Conservation (phyloP, 2,797 vertebrate genomes). For the Decapterus maruadsi region DNA sequence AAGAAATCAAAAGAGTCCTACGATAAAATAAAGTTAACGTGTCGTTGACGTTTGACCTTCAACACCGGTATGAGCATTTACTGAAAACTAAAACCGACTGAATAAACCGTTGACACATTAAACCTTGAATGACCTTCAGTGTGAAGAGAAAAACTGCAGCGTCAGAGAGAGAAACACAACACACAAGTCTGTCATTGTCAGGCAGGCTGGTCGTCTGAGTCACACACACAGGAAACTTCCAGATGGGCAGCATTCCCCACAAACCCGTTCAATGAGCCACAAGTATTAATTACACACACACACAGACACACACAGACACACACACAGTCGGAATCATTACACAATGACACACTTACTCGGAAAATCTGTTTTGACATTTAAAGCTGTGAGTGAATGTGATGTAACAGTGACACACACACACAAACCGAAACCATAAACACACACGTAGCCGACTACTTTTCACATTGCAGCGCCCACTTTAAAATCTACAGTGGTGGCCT, state of each 20-base stretch:
- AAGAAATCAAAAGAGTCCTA: too few species aligned
- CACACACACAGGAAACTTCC: conserved; percentile 22
- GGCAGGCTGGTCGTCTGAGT: conserved; percentile 6
- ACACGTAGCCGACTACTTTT: conserved; percentile 19
- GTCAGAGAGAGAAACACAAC: conserved; percentile 39
- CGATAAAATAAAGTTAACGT: too few species aligned
- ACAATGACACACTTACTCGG: not conserved
- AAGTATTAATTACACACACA: not conserved
- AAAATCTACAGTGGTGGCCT: conserved; percentile 16
- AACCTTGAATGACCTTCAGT: conserved; percentile 35
- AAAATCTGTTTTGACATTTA: not conserved
- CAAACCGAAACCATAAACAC: not conserved
- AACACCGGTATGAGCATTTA: not conserved
- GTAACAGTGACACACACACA: conserved; percentile 21
- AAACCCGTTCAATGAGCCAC: conserved; percentile 22
- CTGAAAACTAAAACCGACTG: not conserved
- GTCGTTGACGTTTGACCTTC: too few species aligned
- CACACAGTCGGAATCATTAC: not conserved
- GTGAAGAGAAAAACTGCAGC: conserved; percentile 3
- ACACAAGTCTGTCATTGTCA: conserved; percentile 57
- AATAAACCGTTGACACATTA: not conserved
- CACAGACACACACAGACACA: not conserved
- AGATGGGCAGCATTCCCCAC: conserved; percentile 45
- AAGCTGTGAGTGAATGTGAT: conserved; percentile 1
- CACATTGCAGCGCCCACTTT: not conserved